Base-by-base conservation (phyloP, 2,888 invertebrate genomes). In the Pasiphila rectangulata region DNA sequence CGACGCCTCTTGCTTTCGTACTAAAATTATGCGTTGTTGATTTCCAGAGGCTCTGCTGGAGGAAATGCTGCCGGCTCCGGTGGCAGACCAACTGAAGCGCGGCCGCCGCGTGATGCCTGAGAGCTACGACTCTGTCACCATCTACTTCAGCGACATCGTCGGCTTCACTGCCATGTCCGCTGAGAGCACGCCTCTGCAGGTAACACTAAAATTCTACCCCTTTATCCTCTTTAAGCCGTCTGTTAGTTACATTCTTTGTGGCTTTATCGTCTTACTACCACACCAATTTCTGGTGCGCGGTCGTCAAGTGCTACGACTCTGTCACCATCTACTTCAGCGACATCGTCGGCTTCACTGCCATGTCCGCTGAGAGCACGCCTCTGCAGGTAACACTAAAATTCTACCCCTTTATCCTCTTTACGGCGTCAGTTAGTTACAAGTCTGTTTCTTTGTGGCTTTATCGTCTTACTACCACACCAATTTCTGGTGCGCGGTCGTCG, bases 311-410 rank as follows among this genome's bases (percentile, higher is more conserved):
- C 69, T 98, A 96, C 79, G 97, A 97, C 73, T 94, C 93, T 54
- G 96, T 96, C 9, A 97, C 97, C 1, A 97, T 98, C 57, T 98
- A 97, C 82, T 98, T 98, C 83, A 97, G 96, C 71, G 98, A 98
- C 74, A 97, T 98, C 52, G 97, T 97, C 19, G 98, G 96, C 13
- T 97, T 97, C 78, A 98, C 98, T 0, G 90, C 94, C 19, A 95
- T 98, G 94, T 97, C 96, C 0, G 96, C 97, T 0, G 94, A 96
- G 75, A 96, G 96, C 72, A 96, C 96, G 2, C 96, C 96, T 0
- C 81, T 96, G 36, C 94, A 96, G 91, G 94, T 94, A 25, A n/a
- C n/a, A n/a, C n/a, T n/a, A n/a, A n/a, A n/a, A n/a, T n/a, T n/a
- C n/a, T n/a, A n/a, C n/a, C n/a, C n/a, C n/a, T n/a, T n/a, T n/a